Evolutionary conservation across 2,113 vertebrate species (phyloP).

Genomic region (Scomber colias): DNA sequence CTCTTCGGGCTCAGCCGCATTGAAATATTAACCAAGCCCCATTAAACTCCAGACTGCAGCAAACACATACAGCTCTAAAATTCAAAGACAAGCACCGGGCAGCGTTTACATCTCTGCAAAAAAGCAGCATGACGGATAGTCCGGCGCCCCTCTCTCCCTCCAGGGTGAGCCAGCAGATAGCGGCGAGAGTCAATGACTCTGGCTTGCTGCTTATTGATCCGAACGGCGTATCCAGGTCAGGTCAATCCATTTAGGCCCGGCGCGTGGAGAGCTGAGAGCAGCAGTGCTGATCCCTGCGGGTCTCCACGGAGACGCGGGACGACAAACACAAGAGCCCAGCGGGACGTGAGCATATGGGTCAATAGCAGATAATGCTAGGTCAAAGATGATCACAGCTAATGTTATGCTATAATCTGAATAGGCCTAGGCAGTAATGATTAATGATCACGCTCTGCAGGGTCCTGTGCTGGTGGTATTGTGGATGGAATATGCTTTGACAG

Average conservation of each 20-base stretch:
- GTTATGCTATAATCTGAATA: constrained; percentile 59
- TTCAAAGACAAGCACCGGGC: constrained; percentile 28
- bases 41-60: constrained; percentile 43
- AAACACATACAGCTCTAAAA: constrained; percentile 28
- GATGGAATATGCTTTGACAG: constrained; percentile 3
- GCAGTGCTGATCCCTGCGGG: constrained; percentile 28
- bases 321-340: constrained; percentile 46
- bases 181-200: constrained; percentile 33
- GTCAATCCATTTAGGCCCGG: constrained; percentile 59
- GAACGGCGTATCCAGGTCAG: constrained; percentile 62
- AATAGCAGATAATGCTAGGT: constrained; percentile 62
- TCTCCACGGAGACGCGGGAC: not conserved
- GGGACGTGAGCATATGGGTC: constrained; percentile 42
- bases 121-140: constrained; percentile 16
- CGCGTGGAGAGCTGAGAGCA: constrained; percentile 34
- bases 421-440: constrained; percentile 38
- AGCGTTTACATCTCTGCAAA: constrained; percentile 29
- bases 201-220: constrained; percentile 62
- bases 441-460: constrained; percentile 35
- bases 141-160: not conserved
- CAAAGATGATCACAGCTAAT: constrained; percentile 66
- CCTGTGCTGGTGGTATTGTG: not conserved
- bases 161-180: constrained; percentile 45
- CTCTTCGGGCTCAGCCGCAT: constrained; percentile 12
- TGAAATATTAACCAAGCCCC: constrained; percentile 59